A percentile compares a stretch with the other conserved stretches of the same genome.
These are phyloP conservation scores for Rhopalosiphum maidis DNA, from an alignment of 1,140 invertebrate genomes.

Conservation along the genomic window DNA sequence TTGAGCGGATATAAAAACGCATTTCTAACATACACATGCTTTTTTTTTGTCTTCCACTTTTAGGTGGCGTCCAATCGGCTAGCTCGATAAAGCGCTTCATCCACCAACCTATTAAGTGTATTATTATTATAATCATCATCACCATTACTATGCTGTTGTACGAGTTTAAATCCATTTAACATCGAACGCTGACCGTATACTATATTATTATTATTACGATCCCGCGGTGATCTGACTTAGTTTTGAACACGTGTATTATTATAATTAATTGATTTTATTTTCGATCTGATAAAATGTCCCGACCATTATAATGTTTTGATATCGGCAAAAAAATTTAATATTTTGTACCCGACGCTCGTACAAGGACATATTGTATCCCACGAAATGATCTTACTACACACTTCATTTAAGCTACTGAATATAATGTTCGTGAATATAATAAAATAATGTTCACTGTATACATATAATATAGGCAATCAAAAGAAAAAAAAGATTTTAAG, in stretches of 20 bases:
- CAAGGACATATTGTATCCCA: background rate
- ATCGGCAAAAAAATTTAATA: background rate
- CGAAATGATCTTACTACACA: background rate
- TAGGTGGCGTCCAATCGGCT: background rate
- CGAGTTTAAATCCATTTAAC: background rate
- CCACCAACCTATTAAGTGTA: background rate
- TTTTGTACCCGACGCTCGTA: background rate
- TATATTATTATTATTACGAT: background rate
- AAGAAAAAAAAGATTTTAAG: no score
- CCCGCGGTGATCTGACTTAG: background rate
- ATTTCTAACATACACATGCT: background rate
- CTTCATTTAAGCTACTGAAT: background rate
- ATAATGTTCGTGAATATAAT: background rate
- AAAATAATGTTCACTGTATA: background rate
- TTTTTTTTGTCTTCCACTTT: background rate
- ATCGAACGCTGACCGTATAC: background rate
- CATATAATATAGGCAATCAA: background rate
- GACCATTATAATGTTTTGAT: background rate
- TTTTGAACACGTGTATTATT: background rate
- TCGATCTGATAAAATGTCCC: background rate
- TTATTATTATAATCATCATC: background rate
- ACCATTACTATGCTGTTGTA: background rate
- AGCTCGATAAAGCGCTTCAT: background rate
- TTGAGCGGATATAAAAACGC: conserved; percentile 1
- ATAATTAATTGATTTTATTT: background rate